Evolutionary conservation across 2,797 vertebrate species (phyloP).

Genomic region (Podargus strigoides): DNA sequence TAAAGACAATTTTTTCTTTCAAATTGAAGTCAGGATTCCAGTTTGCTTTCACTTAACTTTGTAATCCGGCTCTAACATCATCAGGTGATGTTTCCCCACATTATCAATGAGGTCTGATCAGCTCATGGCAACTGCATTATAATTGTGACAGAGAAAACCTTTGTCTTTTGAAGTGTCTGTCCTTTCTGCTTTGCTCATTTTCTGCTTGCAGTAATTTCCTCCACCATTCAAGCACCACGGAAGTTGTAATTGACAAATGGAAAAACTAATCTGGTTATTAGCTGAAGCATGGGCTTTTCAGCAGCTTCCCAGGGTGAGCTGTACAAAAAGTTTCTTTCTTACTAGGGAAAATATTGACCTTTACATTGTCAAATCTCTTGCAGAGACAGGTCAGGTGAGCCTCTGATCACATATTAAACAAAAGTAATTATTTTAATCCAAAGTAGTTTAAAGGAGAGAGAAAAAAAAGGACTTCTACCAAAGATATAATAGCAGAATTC

Average conservation of each 20-base stretch:
- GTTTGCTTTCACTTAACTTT: not conserved
- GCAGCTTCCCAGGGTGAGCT: constrained; percentile 2
- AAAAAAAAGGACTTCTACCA: not conserved
- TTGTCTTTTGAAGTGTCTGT: not conserved
- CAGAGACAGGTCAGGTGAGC: constrained; percentile 22
- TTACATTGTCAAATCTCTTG: not conserved
- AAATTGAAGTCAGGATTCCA: not conserved
- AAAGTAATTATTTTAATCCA: constrained; percentile 35
- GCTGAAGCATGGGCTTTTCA: not conserved
- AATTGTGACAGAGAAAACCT: not conserved
- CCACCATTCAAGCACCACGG: not conserved
- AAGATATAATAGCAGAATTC: not conserved
- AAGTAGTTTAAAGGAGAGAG: not conserved
- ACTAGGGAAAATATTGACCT: not conserved
- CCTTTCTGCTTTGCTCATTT: not conserved
- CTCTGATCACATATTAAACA: not conserved
- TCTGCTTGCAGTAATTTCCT: not conserved
- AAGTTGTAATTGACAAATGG: not conserved
- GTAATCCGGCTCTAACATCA: not conserved
- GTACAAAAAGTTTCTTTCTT: not conserved
- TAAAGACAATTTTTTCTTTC: not conserved
- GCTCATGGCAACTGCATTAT: not conserved
- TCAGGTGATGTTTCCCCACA: not conserved
- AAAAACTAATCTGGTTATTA: not conserved
- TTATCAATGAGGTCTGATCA: not conserved